Evolutionary conservation across 1,140 invertebrate genomes (phyloP).

Genomic region (Ctenoplectra terminalis): DNA sequence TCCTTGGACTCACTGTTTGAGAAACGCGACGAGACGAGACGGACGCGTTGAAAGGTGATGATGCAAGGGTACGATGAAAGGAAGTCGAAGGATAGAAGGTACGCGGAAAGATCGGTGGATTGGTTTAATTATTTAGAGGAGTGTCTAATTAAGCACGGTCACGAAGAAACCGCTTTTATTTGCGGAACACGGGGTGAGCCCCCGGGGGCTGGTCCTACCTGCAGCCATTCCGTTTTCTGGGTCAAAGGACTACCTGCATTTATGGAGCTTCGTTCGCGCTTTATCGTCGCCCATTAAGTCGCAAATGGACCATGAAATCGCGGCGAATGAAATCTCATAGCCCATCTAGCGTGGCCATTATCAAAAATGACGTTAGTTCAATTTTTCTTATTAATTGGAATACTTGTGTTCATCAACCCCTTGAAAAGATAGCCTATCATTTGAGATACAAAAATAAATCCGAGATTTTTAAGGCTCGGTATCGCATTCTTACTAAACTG

Average conservation of each 20-base stretch:
- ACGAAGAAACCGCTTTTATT: conserved; percentile 5
- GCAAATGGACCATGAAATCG: conserved; percentile 24
- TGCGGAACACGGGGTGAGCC: neutral
- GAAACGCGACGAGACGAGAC: no score
- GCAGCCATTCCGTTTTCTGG: conserved; percentile 17
- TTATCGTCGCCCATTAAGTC: conserved; percentile 3
- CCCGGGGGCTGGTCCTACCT: conserved; percentile 15
- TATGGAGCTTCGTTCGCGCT: conserved; percentile 11
- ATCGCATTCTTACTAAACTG: no score
- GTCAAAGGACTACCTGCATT: conserved; percentile 11
- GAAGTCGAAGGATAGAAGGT: no score
- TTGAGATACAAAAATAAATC: no score
- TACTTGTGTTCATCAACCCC: no score
- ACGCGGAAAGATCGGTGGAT: neutral
- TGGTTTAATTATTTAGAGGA: conserved; percentile 4
- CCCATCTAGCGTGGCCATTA: neutral
- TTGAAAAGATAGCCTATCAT: no score
- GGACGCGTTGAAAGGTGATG: no score
- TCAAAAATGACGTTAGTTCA: neutral
- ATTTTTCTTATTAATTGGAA: neutral
- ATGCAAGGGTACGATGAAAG: no score
- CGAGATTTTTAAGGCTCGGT: no score
- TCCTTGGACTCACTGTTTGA: no score
- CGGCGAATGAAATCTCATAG: conserved; percentile 10
- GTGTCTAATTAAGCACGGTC: neutral